Evolutionary conservation across 2,113 vertebrate species (phyloP), one percentile per base, ranked within the genome.

Genomic region (Calypte anna): DNA sequence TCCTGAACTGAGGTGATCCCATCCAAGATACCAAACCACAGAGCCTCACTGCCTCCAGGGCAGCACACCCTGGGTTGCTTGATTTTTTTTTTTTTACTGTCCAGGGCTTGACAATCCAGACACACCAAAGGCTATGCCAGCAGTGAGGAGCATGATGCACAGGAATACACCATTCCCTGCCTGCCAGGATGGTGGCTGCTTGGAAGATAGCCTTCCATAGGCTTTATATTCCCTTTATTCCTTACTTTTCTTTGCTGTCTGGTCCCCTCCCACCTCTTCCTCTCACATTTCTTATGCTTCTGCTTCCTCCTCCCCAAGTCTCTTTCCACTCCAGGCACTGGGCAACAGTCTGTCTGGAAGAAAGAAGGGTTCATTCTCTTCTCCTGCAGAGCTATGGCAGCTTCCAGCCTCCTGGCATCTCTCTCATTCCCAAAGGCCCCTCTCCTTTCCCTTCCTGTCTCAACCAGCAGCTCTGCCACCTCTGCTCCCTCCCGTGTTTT

Each of bases 381-480:
- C 66, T 58, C 68, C 50, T 1, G 8, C 70, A 43, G 54, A 54
- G 30, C 68, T 17, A 33, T 1, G 33, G 64, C 83, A 46, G 54
- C 51, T 67, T 51, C 84, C 88, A n/a, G 62, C 46, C 69, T 48
- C 12, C 88, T 81, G 69, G 82, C 85, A 84, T 6, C 31, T 48
- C 76, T 36, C 76, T 43, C 6, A 62, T 91, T 86, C 96, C 94
- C 96, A 7, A 81, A 46, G 94, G 86, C 25, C 68, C 51, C 62
- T 78, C 93, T 80, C 10, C 4, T 2, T 75, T 90, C 91, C 76
- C 91, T 93, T 95, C 93, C 94, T 67, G 20, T 25, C 79, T 83
- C 90, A 24, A 33, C 14, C 4, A 40, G 79, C 82, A 46, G 86
- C 90, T 73, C 92, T 8, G 46, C 88, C 12, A 72, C 75, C 66